Evolutionary conservation across 2,797 vertebrate species (phyloP), one percentile per base, ranked within the genome.

Genomic region (Taeniopygia guttata): DNA sequence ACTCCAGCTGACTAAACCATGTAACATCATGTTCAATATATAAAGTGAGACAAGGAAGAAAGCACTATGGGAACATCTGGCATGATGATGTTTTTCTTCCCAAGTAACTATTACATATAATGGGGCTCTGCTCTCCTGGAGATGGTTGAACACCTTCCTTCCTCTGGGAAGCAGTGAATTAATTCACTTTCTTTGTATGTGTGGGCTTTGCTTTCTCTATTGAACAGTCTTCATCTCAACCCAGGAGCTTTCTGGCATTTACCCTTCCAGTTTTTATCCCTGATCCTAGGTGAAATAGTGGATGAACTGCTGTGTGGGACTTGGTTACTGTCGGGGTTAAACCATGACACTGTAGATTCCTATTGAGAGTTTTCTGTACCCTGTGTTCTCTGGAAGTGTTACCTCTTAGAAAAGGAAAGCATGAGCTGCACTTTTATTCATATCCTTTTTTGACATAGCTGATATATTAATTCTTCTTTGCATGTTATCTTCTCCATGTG

Each of bases 271-370:
- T 32, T 58, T 66, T 51, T 43, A 27, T 36, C 9, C 26, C 32
- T 26, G 45, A 67, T 43, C 32, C 27, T 1, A 0, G 15, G 15
- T 51, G 18, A 27, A 58, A 32, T 10, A 58, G 4, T 18, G 27
- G 36, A 66, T 0, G 0, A 43, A 5, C 21, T 32, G 12, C 8
- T 67, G 5, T 59, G 18, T 51, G 18, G n/a, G 15, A 38, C 22
- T 67, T 67, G 32, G 26, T 32, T 75, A 10, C 5, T 43, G 10
- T 13, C 21, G 22, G 8, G 12, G 15, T 51, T 36, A 32, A 56
- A 51, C 10, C 21, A 27, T 10, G 32, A 29, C 15, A 27, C 32
- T 56, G 16, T 20, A 59, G 45, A 30, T 64, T 70, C 16, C 13
- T 74, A 10, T 1, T 0, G 12, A 72, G 21, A 62, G 5, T 4